Evolutionary conservation across 2,797 vertebrate species (phyloP).

Genomic region (Crypturellus tataupa): DNA sequence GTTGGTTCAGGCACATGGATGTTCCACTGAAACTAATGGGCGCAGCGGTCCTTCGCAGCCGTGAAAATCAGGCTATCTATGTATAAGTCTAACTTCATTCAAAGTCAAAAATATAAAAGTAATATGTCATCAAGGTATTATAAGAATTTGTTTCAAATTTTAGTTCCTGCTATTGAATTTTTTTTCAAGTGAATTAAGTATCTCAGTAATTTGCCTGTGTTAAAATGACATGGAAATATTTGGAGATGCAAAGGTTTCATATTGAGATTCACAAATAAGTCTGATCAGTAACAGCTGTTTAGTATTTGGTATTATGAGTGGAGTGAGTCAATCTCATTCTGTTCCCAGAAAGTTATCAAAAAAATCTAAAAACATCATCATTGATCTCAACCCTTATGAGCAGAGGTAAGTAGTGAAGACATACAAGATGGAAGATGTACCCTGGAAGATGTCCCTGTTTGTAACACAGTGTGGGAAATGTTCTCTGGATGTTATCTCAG

Average conservation of each 20-base stretch:
- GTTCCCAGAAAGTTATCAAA: not conserved
- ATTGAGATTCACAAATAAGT: not conserved
- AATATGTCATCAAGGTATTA: not conserved
- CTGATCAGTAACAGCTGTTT: not conserved
- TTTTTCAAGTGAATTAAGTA: not conserved
- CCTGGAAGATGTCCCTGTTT: not conserved
- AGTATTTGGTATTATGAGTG: not conserved
- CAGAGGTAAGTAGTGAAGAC: not conserved
- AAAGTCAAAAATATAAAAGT: not conserved
- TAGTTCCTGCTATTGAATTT: not conserved
- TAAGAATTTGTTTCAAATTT: not conserved
- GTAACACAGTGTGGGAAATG: not conserved
- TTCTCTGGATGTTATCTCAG: not conserved
- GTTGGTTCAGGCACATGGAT: not conserved
- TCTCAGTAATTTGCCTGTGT: not conserved
- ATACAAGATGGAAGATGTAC: not conserved
- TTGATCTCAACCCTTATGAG: not conserved
- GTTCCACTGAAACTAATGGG: not conserved
- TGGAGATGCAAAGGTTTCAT: not conserved
- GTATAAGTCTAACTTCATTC: not conserved
- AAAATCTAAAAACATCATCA: not conserved
- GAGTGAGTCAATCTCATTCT: not conserved
- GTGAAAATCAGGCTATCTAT: not conserved
- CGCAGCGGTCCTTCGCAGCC: not conserved
- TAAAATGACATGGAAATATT: not conserved